phyloP scores from a whole-genome alignment of 2,797 vertebrate genomes.

The Pristis pectinata region DNA sequence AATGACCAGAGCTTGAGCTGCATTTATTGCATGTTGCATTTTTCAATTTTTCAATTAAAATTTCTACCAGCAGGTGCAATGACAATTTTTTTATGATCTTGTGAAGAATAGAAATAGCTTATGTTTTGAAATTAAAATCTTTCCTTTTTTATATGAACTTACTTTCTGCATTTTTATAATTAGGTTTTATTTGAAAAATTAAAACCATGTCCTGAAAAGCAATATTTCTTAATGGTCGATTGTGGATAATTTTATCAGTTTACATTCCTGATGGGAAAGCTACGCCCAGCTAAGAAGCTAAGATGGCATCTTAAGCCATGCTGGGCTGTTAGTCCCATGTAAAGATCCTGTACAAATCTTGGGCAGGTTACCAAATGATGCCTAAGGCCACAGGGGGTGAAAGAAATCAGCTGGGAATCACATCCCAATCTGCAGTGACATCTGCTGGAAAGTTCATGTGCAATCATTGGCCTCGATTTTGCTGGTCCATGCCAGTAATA shows the following conservation, averaged over 20 bases:
- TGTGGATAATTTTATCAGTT: not conserved
- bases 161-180: not conserved
- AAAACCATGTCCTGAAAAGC: not conserved
- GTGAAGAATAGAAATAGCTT: not conserved
- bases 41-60: not conserved
- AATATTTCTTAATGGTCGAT: not conserved
- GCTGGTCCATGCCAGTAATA: not conserved
- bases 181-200: not conserved
- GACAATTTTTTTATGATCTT: not conserved
- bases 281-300: not conserved
- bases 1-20: not conserved
- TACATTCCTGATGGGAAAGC: not conserved
- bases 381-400: too few relatives aligned
- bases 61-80: not conserved
- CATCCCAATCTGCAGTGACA: not conserved
- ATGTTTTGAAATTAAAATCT: not conserved
- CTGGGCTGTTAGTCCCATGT: not conserved
- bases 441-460: constrained; percentile 11
- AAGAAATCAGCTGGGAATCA: not conserved
- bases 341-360: not conserved
- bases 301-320: not conserved
- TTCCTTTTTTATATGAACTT: not conserved
- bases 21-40: not conserved
- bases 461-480: not conserved
- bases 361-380: not conserved